These are phyloP conservation scores for Mormyrus lacerda DNA, from an alignment of 2,113 vertebrate genomes.

Conservation along the genomic window DNA sequence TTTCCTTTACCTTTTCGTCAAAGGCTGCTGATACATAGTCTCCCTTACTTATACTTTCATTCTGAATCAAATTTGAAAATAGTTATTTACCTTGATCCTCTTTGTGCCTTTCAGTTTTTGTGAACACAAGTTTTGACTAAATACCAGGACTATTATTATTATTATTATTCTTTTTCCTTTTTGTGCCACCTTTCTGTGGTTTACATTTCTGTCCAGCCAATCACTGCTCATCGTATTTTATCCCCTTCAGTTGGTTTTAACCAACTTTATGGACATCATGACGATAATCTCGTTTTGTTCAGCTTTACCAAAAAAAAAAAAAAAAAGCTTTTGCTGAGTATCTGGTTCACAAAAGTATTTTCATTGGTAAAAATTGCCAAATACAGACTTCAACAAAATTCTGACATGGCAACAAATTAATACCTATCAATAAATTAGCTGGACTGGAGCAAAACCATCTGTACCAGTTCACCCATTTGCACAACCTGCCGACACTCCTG, in stretches of 20 bases:
- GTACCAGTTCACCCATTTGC: background rate
- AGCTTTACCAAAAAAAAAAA: background rate
- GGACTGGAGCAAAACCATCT: background rate
- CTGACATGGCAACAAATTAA: background rate
- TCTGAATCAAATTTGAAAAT: conserved; percentile 2
- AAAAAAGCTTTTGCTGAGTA: background rate
- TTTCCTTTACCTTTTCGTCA: background rate
- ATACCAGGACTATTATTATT: background rate
- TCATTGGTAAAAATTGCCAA: background rate
- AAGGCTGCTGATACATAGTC: background rate
- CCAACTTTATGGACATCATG: background rate
- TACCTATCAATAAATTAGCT: background rate
- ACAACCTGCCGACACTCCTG: background rate
- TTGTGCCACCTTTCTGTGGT: background rate
- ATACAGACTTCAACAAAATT: background rate
- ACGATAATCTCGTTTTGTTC: background rate
- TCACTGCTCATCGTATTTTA: background rate
- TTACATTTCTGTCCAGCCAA: background rate
- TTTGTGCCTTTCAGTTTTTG: conserved; percentile 17
- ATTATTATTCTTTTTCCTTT: background rate
- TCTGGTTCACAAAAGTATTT: background rate
- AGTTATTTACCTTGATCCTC: background rate
- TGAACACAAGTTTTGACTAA: background rate
- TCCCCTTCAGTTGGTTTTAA: background rate
- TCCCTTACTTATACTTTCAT: background rate